Evolutionary conservation across 1,140 invertebrate genomes (phyloP).

Genomic region (Anthonomus grandis): DNA sequence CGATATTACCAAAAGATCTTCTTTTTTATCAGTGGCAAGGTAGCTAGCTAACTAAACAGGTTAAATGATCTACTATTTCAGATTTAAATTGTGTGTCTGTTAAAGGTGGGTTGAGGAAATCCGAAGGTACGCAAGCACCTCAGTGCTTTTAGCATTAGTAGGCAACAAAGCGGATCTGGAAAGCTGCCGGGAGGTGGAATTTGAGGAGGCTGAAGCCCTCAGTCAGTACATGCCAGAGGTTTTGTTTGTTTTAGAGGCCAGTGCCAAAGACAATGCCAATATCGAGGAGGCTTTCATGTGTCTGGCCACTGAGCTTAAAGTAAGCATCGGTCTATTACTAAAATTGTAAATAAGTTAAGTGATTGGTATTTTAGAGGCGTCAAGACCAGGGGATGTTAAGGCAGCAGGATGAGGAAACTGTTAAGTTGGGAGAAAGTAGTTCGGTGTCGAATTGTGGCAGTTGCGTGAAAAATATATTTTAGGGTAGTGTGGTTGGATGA

Average conservation of each 20-base stretch:
- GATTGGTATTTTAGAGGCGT: constrained; percentile 55
- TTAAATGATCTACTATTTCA: too few relatives aligned
- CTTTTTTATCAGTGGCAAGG: constrained; percentile 80
- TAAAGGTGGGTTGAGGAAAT: constrained; percentile 91
- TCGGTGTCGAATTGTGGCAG: constrained; percentile 45
- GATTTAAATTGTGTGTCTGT: neutral
- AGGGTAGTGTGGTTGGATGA: too few relatives aligned
- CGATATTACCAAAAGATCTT: constrained; percentile 88
- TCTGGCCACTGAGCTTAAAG: constrained; percentile 83
- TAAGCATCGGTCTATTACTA: constrained; percentile 46
- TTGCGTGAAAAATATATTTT: constrained; percentile 35
- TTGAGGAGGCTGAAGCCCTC: constrained; percentile 77
- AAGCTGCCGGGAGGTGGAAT: constrained; percentile 75
- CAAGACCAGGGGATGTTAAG: constrained; percentile 62
- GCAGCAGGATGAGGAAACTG: constrained; percentile 56
- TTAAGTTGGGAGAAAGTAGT: constrained; percentile 57
- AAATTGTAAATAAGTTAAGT: constrained; percentile 52
- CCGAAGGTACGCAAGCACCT: constrained; percentile 80
- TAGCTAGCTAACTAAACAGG: constrained; percentile 4
- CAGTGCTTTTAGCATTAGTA: constrained; percentile 84
- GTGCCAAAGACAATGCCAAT: constrained; percentile 91
- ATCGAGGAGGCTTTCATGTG: constrained; percentile 88
- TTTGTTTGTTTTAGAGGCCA: constrained; percentile 83
- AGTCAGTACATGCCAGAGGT: constrained; percentile 82
- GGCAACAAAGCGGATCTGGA: constrained; percentile 91